Percentiles rank a stretch among this genome's conserved stretches.
These are phyloP conservation scores for Luperina nickerlii DNA, from an alignment of 2,888 invertebrate species.

Conservation along the genomic window DNA sequence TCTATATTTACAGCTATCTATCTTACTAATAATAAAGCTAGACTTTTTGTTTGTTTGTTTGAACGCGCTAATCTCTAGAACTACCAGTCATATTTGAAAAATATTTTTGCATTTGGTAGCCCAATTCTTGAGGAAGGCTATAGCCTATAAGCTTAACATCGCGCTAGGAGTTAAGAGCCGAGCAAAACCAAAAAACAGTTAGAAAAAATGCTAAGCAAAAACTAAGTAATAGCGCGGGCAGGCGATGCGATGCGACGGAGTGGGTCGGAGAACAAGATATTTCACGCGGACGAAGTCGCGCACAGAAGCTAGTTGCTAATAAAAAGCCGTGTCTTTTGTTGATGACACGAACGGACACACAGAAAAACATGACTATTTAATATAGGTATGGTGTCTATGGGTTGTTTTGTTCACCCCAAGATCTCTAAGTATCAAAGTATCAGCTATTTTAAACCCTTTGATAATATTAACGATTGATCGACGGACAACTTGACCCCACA, in stretches of 20 bases:
- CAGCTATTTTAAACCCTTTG: constrained; percentile 42
- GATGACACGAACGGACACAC: neutral
- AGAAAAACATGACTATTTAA: neutral
- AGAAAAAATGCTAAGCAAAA: neutral
- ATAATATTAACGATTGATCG: constrained; percentile 50
- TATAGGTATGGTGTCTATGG: neutral
- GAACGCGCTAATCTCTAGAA: too few relatives aligned
- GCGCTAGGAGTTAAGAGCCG: neutral
- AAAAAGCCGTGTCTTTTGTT: neutral
- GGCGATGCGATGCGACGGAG: neutral
- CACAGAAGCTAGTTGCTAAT: neutral
- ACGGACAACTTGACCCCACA: constrained; percentile 50
- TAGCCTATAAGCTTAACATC: neutral
- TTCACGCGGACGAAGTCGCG: neutral
- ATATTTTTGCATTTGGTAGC: neutral
- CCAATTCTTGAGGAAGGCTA: neutral
- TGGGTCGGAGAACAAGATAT: too few relatives aligned
- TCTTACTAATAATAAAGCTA: too few relatives aligned
- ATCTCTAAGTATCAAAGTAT: constrained; percentile 7
- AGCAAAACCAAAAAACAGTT: neutral
- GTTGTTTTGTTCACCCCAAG: constrained; percentile 12
- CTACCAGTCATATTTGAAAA: neutral
- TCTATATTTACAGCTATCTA: too few relatives aligned
- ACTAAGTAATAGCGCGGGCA: neutral
- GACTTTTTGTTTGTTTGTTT: too few relatives aligned